A percentile compares a stretch with the other conserved stretches of the same genome.
phyloP scores from a whole-genome alignment of 30 jellyfish, hydroid and myxozoan species.

The Rhopilema esculentum region DNA sequence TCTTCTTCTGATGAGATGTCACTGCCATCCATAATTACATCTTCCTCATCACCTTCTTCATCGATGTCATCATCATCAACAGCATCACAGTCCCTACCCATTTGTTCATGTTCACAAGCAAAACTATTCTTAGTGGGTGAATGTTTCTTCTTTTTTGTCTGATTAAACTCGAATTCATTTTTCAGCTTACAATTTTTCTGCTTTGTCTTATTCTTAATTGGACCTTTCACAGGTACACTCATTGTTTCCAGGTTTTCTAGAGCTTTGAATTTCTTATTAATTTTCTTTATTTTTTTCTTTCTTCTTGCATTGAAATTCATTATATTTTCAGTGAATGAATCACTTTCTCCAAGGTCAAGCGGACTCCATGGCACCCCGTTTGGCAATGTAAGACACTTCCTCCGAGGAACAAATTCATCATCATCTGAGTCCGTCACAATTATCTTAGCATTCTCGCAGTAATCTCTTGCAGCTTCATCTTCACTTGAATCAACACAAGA shows the following conservation, averaged over 20 bases:
- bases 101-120: not conserved
- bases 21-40: constrained; percentile 55
- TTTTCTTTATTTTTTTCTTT: constrained; percentile 66
- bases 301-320: constrained; percentile 51
- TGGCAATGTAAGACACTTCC: constrained; percentile 56
- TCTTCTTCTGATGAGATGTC: constrained; percentile 31
- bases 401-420: constrained; percentile 74
- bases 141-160: constrained; percentile 15
- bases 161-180: constrained; percentile 23
- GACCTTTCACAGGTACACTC: constrained; percentile 19
- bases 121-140: constrained; percentile 1
- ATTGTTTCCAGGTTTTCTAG: constrained; percentile 47
- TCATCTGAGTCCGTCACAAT: constrained; percentile 86
- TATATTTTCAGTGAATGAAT: constrained; percentile 86
- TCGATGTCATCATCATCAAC: not conserved
- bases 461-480: constrained; percentile 86
- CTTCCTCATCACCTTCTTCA: constrained; percentile 41
- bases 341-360: constrained; percentile 90
- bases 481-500: constrained; percentile 87
- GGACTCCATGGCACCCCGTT: constrained; percentile 86
- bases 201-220: not conserved
- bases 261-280: constrained; percentile 58
- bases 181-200: constrained; percentile 15
- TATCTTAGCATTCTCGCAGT: constrained; percentile 65
- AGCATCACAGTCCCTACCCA: not conserved